Base-by-base conservation (phyloP, 2,888 invertebrate species). In the Lasioglossum lativentre region DNA sequence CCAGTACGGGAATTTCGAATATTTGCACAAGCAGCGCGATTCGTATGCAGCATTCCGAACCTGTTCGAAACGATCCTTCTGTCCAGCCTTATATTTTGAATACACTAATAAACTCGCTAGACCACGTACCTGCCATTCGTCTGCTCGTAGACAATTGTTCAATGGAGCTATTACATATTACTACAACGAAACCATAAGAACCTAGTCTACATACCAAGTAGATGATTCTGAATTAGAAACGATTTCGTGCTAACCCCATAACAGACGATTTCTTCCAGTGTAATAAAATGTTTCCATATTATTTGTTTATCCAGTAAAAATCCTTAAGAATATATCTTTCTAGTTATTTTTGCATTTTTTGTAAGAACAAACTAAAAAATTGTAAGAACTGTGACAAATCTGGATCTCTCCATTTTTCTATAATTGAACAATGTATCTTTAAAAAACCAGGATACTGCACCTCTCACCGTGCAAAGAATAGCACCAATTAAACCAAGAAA, bases 121-220 rank as follows among this genome's bases (percentile, higher is more conserved):
- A 23, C 30, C 72, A 72, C 19, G 72, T 72, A 47, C 27, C 19
- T 34, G 47, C 34, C 72, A 47, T 72, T 34, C 23, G 47, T 47
- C 72, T 47, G 72, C 72, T 30, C 72, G 72, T 47, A 47, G 72
- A 72, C 45, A 47, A 38, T 56, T 80, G 75, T 75, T 75, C 45
- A 12, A 68, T 76, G 52, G 56, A 38, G 63, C 63, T 71, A n/a
- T 76, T 40, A 10, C n/a, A 63, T 27, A 30, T 47, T 47, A 72
- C 30, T 34, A 19, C 27, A 45, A 47, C 47, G 68, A 38, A 10
- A 68, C 68, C 34, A 68, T 68, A 34, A n/a, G 38, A 23, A 68
- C 19, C 38, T 12, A 38, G 34, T 68, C 38, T 68, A n/a, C 68
- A 68, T 68, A 68, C 38, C 38, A 38, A 68, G 34, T n/a, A 68